These are phyloP conservation scores for Caenorhabditis wallacei DNA, from an alignment of 2,888 invertebrate genomes.

Conservation along the genomic window DNA sequence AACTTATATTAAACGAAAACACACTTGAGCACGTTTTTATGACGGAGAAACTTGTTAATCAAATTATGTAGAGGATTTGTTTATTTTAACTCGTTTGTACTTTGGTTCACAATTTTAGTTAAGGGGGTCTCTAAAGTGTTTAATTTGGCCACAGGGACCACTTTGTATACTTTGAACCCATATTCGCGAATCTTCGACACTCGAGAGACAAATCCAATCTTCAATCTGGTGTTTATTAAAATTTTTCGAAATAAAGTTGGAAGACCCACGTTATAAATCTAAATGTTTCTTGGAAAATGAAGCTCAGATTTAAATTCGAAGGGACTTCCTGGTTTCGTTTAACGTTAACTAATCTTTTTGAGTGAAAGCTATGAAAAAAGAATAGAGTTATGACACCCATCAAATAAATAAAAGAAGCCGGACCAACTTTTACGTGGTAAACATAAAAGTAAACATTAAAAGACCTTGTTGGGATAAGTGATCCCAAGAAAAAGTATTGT, in stretches of 20 bases:
- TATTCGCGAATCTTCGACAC: constrained; percentile 12
- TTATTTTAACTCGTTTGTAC: constrained; percentile 8
- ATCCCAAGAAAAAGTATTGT: constrained; percentile 15
- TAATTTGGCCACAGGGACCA: constrained; percentile 8
- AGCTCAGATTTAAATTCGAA: too few species aligned
- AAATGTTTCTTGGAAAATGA: neutral
- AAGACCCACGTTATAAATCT: neutral
- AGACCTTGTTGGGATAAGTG: constrained; percentile 2
- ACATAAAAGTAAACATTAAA: constrained; percentile 48
- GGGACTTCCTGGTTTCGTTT: too few species aligned
- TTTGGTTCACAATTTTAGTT: constrained; percentile 1
- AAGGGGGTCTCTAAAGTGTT: neutral
- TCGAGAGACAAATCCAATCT: neutral
- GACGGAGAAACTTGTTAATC: constrained; percentile 10
- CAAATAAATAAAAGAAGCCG: neutral
- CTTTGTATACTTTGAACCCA: constrained; percentile 23
- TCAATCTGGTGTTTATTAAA: constrained; percentile 12
- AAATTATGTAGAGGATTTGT: constrained; percentile 26
- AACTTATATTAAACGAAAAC: neutral
- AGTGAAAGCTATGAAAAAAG: neutral
- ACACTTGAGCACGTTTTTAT: constrained; percentile 1
- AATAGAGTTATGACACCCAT: neutral
- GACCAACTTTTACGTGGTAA: neutral
- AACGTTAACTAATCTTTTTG: too few species aligned
- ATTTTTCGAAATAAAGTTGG: neutral